A percentile compares a stretch with the other conserved stretches of the same genome.
Conservation (phyloP, 2,888 invertebrate species). For the Drosophila putrida region DNA sequence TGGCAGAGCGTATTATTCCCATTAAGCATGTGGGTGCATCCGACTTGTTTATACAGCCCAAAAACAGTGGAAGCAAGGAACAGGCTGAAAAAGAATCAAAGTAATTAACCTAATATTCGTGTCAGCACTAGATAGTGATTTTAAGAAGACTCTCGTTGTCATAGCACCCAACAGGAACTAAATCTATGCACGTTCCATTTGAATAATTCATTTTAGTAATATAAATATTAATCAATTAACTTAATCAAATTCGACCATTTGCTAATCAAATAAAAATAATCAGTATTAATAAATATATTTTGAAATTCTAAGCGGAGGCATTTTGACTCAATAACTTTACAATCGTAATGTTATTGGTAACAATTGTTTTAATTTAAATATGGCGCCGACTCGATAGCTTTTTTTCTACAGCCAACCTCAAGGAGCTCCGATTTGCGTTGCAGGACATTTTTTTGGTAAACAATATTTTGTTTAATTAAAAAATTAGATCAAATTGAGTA, state of each 20-base stretch:
- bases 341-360: neutral
- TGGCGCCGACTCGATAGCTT: neutral
- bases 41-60: slow-evolving; percentile 72
- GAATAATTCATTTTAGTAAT: slow-evolving; percentile 30
- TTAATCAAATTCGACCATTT: slow-evolving; percentile 43
- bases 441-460: too few species aligned
- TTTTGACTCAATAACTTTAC: neutral
- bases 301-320: slow-evolving; percentile 34
- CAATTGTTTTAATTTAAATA: neutral
- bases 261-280: slow-evolving; percentile 20
- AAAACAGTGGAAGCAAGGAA: slow-evolving; percentile 54
- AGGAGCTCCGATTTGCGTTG: neutral
- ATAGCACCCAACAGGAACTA: slow-evolving; percentile 51
- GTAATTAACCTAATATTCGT: slow-evolving; percentile 25
- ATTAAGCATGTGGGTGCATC: slow-evolving; percentile 80
- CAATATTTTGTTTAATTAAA: too few species aligned
- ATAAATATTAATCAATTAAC: slow-evolving; percentile 36
- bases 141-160: slow-evolving; percentile 64
- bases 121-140: slow-evolving; percentile 58
- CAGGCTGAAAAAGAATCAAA: slow-evolving; percentile 37
- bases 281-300: slow-evolving; percentile 65
- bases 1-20: slow-evolving; percentile 75
- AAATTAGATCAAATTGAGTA: too few species aligned
- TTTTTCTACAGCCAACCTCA: neutral
- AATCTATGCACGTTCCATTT: slow-evolving; percentile 54